phyloP scores from a whole-genome alignment of 2,797 vertebrate genomes.

The Euphonia xanthogaster region DNA sequence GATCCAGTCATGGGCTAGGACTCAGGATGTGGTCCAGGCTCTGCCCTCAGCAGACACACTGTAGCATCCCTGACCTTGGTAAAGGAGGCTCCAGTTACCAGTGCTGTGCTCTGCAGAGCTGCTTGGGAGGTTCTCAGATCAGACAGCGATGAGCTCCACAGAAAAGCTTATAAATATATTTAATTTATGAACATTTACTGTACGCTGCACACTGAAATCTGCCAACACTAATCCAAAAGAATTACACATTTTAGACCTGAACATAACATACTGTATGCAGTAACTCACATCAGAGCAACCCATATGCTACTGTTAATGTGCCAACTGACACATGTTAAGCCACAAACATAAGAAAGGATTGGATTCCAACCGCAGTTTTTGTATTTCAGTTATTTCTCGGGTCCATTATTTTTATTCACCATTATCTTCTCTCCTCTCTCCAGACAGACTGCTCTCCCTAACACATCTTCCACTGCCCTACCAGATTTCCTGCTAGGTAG shows the following conservation, averaged over 20 bases:
- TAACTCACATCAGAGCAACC: conserved; percentile 76
- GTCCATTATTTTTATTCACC: conserved; percentile 56
- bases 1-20: neutral
- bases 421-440: conserved; percentile 12
- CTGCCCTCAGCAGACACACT: neutral
- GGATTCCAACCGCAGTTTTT: conserved; percentile 63
- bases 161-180: conserved; percentile 68
- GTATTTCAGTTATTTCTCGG: conserved; percentile 46
- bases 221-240: conserved; percentile 76
- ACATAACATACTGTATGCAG: conserved; percentile 75
- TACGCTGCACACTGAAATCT: conserved; percentile 67
- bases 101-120: conserved; percentile 14
- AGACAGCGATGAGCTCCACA: neutral
- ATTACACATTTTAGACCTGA: conserved; percentile 76
- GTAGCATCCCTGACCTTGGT: fast-evolving
- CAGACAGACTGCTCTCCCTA: conserved; percentile 8
- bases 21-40: fast-evolving
- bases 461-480: neutral
- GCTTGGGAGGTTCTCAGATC: conserved; percentile 21
- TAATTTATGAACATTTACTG: conserved; percentile 72
- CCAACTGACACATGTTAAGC: conserved; percentile 77
- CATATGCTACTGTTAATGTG: conserved; percentile 76
- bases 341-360: conserved; percentile 71
- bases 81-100: neutral
- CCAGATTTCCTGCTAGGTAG: conserved; percentile 49